Evolutionary conservation across 1,140 invertebrate species (phyloP).

Genomic region (Lamellibrachia luymesi): DNA sequence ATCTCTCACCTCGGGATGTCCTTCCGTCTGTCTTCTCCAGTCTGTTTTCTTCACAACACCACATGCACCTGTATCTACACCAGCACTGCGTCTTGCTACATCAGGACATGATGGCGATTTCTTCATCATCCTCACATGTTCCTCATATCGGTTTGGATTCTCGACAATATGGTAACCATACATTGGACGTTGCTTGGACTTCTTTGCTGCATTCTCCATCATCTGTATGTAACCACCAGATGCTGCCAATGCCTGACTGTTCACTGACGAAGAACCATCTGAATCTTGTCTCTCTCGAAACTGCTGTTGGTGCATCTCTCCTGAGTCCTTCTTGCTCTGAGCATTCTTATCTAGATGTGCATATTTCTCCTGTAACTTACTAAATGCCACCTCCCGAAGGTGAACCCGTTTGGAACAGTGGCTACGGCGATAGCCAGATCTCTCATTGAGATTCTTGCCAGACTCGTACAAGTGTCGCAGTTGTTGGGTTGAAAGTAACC

Average conservation of each 20-base stretch:
- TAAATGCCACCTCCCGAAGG: conserved; percentile 28
- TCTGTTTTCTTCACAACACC: neutral
- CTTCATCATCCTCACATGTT: conserved; percentile 36
- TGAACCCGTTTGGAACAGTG: conserved; percentile 12
- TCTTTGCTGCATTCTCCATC: conserved; percentile 29
- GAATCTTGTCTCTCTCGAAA: conserved; percentile 7
- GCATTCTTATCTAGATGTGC: conserved; percentile 29
- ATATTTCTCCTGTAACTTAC: conserved; percentile 31
- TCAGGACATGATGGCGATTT: conserved; percentile 1
- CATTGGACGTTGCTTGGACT: conserved; percentile 27
- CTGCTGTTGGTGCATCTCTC: conserved; percentile 9
- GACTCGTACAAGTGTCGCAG: conserved; percentile 56
- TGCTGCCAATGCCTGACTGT: neutral
- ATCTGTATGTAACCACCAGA: conserved; percentile 30
- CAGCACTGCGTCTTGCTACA: neutral
- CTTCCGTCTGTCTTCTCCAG: conserved; percentile 2
- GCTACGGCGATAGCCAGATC: neutral
- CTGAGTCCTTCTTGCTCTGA: conserved; percentile 2
- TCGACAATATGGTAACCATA: conserved; percentile 43
- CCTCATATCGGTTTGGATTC: conserved; percentile 43
- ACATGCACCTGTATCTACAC: neutral
- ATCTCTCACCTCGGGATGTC: neutral
- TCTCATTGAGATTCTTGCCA: conserved; percentile 26
- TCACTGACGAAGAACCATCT: conserved; percentile 12
- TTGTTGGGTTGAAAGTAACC: conserved; percentile 84